Percentiles rank a stretch among this genome's conserved stretches.
Conservation (phyloP, 1,140 invertebrate genomes). For the Drosophila tsacasi region DNA sequence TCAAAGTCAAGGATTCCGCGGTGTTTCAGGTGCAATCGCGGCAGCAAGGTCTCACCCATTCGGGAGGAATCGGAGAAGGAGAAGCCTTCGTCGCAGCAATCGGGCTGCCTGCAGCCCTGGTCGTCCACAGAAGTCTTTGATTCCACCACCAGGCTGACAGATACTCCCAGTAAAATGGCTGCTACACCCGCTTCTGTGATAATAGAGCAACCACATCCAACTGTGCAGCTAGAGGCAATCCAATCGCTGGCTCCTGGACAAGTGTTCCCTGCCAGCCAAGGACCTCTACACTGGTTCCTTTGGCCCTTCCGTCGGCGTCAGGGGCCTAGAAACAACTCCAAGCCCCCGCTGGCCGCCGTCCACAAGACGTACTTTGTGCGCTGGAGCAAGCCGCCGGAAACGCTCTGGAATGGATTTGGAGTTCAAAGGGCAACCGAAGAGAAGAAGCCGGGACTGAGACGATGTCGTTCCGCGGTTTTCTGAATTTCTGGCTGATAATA, state of each 20-base stretch:
- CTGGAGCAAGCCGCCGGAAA: conserved; percentile 76
- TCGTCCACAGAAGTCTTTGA: conserved; percentile 13
- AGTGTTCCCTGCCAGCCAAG: conserved; percentile 16
- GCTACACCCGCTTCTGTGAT: conserved; percentile 32
- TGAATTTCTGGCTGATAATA: conserved; percentile 25
- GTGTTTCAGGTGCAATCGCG: conserved; percentile 69
- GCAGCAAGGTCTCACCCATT: conserved; percentile 66
- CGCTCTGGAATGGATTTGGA: conserved; percentile 68
- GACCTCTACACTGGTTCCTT: conserved; percentile 65
- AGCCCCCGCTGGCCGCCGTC: conserved; percentile 54
- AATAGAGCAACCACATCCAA: conserved; percentile 51
- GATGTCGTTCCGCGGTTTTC: conserved; percentile 74
- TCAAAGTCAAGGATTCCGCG: conserved; percentile 49
- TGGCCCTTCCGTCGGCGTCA: conserved; percentile 65
- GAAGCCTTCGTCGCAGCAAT: neutral
- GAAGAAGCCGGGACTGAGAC: conserved; percentile 42
- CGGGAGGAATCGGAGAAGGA: conserved; percentile 49
- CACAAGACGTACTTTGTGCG: conserved; percentile 80
- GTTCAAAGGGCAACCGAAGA: conserved; percentile 33
- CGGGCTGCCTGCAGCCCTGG: conserved; percentile 7
- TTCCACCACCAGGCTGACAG: conserved; percentile 7
- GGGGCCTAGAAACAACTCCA: conserved; percentile 3
- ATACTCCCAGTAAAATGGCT: neutral
- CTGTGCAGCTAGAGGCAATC: conserved; percentile 56
- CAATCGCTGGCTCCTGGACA: conserved; percentile 16